Evolutionary conservation across 2,113 vertebrate species (phyloP), one percentile per base, ranked within the genome.

Genomic region (Mobula birostris): DNA sequence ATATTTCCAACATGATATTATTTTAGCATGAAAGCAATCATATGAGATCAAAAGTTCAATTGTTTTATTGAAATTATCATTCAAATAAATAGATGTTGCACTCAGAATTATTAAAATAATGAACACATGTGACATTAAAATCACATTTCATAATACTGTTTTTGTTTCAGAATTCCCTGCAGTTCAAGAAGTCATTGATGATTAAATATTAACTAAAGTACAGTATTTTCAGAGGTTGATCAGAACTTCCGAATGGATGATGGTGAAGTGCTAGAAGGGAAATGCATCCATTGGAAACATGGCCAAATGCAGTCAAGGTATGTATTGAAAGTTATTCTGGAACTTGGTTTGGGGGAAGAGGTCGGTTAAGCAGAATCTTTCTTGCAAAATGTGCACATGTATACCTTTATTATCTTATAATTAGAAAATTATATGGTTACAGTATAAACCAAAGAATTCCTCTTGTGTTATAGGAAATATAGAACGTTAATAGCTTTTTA

Each of bases 61-160:
- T 88, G 12, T 88, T 66, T 32, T 88, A 66, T 88, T 66, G 61
- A 88, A 88, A 88, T 88, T 88, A 88, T 80, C 14, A 12, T 85
- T 27, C 27, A 85, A 29, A 58, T 85, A 61, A 85, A 56, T 56
- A 82, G 1, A 24, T 83, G 21, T 56, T 24, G 19, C 19, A 0
- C 14, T 36, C 32, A 56, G 21, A 85, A 27, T 29, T 29, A 29
- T 58, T 61, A 85, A 2, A 85, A 7, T 85, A 11, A 83, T 85
- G 29, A 85, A 61, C 58, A 14, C 48, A 19, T 27, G 56, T 58
- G 82, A 56, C 56, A 85, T 61, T 56, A 85, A 58, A 58, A 12
- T 56, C 56, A 85, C 40, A 85, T 12, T 61, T 83, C 29, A 24
- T 27, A 27, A 56, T 21, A 19, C 12, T 48, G 12, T 27, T 83